phyloP scores from a whole-genome alignment of 2,113 vertebrate species.

The Colinus virginianus region DNA sequence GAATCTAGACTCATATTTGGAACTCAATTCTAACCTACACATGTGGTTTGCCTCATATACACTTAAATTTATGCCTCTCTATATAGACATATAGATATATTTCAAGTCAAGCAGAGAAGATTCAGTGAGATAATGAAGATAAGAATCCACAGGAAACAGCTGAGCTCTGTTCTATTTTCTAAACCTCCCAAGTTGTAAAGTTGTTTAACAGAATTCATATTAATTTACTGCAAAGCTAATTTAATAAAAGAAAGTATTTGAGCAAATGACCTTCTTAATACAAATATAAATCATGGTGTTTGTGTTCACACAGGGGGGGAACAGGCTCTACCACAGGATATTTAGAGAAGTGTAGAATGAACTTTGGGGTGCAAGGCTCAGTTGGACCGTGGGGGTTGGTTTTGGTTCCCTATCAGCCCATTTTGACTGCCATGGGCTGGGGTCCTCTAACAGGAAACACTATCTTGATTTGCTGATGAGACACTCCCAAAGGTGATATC shows the following conservation, averaged over 20 bases:
- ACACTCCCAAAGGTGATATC: background rate
- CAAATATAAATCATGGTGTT: constrained; percentile 64
- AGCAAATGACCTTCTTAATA: constrained; percentile 69
- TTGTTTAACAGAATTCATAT: constrained; percentile 67
- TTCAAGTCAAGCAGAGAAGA: constrained; percentile 43
- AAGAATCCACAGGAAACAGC: constrained; percentile 58
- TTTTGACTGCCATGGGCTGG: background rate
- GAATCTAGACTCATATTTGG: background rate
- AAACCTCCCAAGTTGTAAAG: constrained; percentile 76
- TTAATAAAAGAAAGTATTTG: constrained; percentile 79
- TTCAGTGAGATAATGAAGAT: constrained; percentile 73
- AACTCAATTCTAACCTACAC: constrained; percentile 5
- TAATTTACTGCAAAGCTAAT: constrained; percentile 78
- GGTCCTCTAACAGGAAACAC: background rate
- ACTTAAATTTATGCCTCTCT: background rate
- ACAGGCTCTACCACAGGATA: constrained; percentile 11
- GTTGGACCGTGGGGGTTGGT: background rate
- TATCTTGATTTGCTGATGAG: background rate
- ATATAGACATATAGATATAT: background rate
- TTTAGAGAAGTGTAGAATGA: constrained; percentile 3
- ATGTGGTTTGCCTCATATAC: background rate
- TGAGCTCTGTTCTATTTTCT: constrained; percentile 66
- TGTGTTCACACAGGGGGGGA: constrained; percentile 34
- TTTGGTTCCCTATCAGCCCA: background rate
- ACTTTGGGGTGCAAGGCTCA: background rate